Conservation (phyloP, 2,888 invertebrate species). For the Agrotis ipsilon region DNA sequence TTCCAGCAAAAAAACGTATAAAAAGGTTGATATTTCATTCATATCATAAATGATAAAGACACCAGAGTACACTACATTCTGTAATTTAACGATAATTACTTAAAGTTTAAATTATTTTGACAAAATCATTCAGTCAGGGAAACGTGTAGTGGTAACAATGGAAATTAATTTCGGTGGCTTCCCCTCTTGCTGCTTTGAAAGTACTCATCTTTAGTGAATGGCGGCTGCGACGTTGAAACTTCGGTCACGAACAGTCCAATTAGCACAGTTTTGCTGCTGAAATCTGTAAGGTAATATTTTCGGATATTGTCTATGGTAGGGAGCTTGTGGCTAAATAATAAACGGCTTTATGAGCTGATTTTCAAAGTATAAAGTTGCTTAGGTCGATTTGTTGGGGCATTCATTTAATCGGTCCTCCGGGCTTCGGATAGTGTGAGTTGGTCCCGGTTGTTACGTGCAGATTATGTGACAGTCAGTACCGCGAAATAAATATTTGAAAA, state of each 20-base stretch:
- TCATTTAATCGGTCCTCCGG: no score
- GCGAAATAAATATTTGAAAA: no score
- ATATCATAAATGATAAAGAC: background rate
- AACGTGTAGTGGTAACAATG: conserved; percentile 46
- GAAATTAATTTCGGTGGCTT: conserved; percentile 52
- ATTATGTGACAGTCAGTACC: no score
- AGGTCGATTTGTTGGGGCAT: no score
- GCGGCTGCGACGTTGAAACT: conserved; percentile 45
- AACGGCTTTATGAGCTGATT: no score
- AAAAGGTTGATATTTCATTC: no score
- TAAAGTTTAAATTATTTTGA: conserved; percentile 30
- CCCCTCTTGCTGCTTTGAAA: conserved; percentile 32
- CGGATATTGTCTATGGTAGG: no score
- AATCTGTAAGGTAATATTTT: conserved; percentile 1
- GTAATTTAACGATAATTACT: background rate
- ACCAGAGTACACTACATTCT: background rate
- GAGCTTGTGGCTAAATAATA: no score
- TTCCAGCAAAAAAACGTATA: no score
- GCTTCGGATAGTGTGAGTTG: no score
- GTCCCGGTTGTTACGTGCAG: no score
- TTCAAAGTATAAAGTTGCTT: no score
- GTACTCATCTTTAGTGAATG: conserved; percentile 43
- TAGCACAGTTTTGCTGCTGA: conserved; percentile 38
- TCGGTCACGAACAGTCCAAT: conserved; percentile 51
- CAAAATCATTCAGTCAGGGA: conserved; percentile 39